Base-by-base conservation (phyloP, 37 sponge, comb jelly and placozoan genomes). In the Eunapius fragilis region DNA sequence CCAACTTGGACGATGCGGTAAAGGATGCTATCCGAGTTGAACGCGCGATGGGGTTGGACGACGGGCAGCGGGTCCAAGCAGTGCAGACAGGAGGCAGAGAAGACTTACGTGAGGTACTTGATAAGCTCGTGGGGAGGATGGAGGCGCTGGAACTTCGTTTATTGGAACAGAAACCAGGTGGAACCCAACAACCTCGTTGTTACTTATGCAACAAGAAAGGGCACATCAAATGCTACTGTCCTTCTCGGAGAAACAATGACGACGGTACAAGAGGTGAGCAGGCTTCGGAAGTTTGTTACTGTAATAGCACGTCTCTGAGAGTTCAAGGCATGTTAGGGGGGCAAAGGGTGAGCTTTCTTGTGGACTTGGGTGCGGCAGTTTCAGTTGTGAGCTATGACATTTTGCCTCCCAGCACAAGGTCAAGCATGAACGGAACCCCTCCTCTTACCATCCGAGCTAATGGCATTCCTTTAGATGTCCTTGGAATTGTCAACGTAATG, bases 351-450 rank as follows among this genome's bases (percentile, higher is more conserved):
- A 78, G 22, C 30, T 48, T 78, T 37, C 41, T 78, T 23, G 24
- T 78, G 27, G 79, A 78, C 41, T 48, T 50, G 35, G 79, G 79
- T 48, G 79, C 79, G 35, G 58, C 79, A 45, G 45, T 78, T 24
- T 78, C 79, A 30, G 79, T 78, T 78, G 58, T 75, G 32, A 33
- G 36, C 76, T 41, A 31, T 33, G 37, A 76, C 25, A 58, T 58
- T 58, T 76, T 76, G 37, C 24, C 37, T 41, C 77, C 77, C 34
- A 37, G 33, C 27, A 11, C 30, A 33, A 33, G 33, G 38, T 37
- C 30, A 77, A 37, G 38, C 27, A 26, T 34, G 27, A 38, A 27
- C 38, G 78, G 31, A 72, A 33, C n/a, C 30, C 27, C 74, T 72
- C 74, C 74, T 33, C 31, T 31, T 13, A 32, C 78, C 27, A 37